Evolutionary conservation across 2,113 vertebrate genomes (phyloP).

Genomic region (Scalopus aquaticus): DNA sequence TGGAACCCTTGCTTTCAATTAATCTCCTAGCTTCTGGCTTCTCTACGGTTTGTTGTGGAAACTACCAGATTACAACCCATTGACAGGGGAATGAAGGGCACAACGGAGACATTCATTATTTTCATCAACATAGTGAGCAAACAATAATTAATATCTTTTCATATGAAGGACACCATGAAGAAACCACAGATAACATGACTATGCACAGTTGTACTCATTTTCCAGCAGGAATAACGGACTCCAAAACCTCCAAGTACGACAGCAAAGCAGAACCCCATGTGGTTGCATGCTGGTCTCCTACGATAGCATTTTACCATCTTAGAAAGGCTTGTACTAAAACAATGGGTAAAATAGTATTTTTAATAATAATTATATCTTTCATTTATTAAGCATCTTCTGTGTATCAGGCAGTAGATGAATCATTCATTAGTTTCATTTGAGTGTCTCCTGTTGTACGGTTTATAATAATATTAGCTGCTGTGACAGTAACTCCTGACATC

Average conservation of each 20-base stretch:
- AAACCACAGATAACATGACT: neutral
- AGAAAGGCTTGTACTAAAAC: neutral
- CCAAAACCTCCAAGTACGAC: neutral
- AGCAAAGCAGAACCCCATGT: neutral
- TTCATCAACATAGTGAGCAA: neutral
- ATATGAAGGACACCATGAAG: neutral
- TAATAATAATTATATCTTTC: neutral
- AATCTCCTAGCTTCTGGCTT: neutral
- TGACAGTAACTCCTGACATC: neutral
- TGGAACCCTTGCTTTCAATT: neutral
- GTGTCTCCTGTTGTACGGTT: neutral
- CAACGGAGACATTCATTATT: neutral
- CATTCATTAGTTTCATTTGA: neutral
- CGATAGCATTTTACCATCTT: neutral
- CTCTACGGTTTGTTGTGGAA: neutral
- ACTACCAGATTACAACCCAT: neutral
- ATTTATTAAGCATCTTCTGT: neutral
- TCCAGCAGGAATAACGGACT: neutral
- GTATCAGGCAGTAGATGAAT: neutral
- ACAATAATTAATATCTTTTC: neutral
- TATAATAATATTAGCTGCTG: neutral
- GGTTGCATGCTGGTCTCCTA: neutral
- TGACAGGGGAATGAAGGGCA: neutral
- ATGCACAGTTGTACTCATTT: neutral
- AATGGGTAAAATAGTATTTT: neutral